Evolutionary conservation across 2,113 vertebrate genomes (phyloP).

Genomic region (Lontra canadensis): DNA sequence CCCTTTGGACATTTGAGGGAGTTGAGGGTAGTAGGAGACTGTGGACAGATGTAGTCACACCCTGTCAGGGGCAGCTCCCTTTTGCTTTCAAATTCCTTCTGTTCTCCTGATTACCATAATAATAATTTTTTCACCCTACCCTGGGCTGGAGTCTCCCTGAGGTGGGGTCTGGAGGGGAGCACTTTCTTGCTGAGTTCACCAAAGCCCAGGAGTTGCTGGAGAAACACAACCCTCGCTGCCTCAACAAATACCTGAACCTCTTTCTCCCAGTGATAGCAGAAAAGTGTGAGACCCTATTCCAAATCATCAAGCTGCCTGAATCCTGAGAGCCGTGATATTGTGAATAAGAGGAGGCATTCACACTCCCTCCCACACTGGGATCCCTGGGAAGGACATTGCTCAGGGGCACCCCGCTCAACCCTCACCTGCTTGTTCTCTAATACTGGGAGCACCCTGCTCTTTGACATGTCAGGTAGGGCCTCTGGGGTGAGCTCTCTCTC

Average conservation of each 20-base stretch:
- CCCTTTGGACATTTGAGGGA: neutral
- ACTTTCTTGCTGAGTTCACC: neutral
- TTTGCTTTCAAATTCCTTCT: neutral
- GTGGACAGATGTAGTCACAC: fast-evolving
- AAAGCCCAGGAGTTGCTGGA: neutral
- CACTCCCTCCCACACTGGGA: no score
- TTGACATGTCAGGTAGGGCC: neutral
- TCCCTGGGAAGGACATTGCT: neutral
- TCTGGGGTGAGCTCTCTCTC: neutral
- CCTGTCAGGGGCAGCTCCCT: neutral
- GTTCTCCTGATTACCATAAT: neutral
- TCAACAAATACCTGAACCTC: fast-evolving
- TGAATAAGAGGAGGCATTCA: fast-evolving
- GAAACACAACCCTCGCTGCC: neutral
- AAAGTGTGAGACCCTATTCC: neutral
- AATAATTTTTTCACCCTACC: neutral
- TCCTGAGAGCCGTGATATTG: neutral
- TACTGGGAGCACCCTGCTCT: neutral
- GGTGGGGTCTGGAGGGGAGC: neutral
- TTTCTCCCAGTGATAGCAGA: neutral
- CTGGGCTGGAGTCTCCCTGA: neutral
- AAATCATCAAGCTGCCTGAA: neutral
- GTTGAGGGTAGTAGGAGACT: fast-evolving
- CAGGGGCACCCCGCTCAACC: neutral
- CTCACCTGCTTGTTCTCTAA: neutral